Evolutionary conservation across 2,888 invertebrate genomes (phyloP), one percentile per base, ranked within the genome.

Genomic region (Branchipolynoe longqiensis): DNA sequence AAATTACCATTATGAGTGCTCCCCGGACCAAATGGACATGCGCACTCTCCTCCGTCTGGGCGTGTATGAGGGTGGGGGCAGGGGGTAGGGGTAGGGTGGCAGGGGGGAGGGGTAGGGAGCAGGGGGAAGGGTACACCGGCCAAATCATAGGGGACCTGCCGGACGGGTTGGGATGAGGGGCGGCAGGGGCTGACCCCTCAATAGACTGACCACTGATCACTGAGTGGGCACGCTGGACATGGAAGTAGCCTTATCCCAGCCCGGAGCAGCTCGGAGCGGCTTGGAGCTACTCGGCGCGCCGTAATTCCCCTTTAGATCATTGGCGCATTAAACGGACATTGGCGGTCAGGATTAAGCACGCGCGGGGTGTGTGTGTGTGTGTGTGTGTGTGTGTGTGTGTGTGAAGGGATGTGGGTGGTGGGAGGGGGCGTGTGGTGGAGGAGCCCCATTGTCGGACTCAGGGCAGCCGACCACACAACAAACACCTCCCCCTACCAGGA

Each of bases 281-380:
- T n/a, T n/a, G n/a, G n/a, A n/a, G n/a, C n/a, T n/a, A n/a, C n/a
- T n/a, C n/a, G n/a, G n/a, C n/a, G n/a, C n/a, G n/a, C n/a, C n/a
- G n/a, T n/a, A 40, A 73, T 73, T 73, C 73, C 73, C 73, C 73
- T 73, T 69, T 73, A 73, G 38, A 73, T 73, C 73, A 73, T 73
- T n/a, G 25, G 38, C 41, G 28, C 73, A 73, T 73, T 73, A 73
- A 73, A 73, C 38, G 73, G 73, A 62, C 73, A 73, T 40, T 28
- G 38, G 73, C 12, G 38, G 38, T 14, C n/a, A 14, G 33, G 38
- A 73, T 73, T 73, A 73, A 73, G 73, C 73, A 73, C 73, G 38
- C 38, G 38, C 18, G 2, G n/a, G n/a, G n/a, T n/a, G n/a, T n/a
- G n/a, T n/a, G n/a, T n/a, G n/a, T n/a, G n/a, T n/a, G n/a, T n/a